These are phyloP conservation scores for Zaprionus vittiger DNA, from an alignment of 1,140 invertebrate species.

Conservation along the genomic window DNA sequence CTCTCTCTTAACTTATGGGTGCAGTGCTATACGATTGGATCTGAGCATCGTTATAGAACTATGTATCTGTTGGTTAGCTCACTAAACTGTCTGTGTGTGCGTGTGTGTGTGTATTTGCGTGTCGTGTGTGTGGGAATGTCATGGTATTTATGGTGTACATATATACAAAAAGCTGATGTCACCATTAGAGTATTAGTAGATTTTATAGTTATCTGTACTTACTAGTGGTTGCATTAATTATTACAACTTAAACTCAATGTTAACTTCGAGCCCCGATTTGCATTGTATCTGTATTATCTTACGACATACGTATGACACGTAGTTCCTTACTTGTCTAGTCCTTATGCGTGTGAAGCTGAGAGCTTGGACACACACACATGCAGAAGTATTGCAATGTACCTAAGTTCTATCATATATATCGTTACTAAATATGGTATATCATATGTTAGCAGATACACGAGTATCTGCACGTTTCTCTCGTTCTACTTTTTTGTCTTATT, in stretches of 20 bases:
- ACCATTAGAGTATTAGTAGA: conserved; percentile 22
- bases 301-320: conserved; percentile 4
- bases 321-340: conserved; percentile 61
- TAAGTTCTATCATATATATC: background rate
- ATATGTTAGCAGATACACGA: conserved; percentile 45
- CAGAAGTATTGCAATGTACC: background rate
- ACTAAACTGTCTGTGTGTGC: background rate
- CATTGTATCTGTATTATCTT: conserved; percentile 49
- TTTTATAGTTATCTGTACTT: conserved; percentile 48
- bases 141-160: conserved; percentile 25
- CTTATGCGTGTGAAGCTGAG: conserved; percentile 20
- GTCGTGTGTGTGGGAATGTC: conserved; percentile 7
- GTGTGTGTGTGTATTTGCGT: conserved; percentile 10
- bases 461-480: conserved; percentile 53
- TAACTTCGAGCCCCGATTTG: conserved; percentile 82
- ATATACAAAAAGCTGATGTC: conserved; percentile 34
- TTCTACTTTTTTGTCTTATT: conserved; percentile 71
- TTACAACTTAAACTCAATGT: conserved; percentile 81
- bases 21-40: conserved; percentile 23
- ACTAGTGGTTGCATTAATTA: conserved; percentile 59
- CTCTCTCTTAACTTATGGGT: conserved; percentile 2
- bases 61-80: conserved; percentile 12
- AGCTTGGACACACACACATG: conserved; percentile 32
- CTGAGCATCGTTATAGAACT: conserved; percentile 32
- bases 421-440: conserved; percentile 44